Base-by-base conservation (phyloP, 2,113 vertebrate species). In the Boulengeromyrus knoepffleri region DNA sequence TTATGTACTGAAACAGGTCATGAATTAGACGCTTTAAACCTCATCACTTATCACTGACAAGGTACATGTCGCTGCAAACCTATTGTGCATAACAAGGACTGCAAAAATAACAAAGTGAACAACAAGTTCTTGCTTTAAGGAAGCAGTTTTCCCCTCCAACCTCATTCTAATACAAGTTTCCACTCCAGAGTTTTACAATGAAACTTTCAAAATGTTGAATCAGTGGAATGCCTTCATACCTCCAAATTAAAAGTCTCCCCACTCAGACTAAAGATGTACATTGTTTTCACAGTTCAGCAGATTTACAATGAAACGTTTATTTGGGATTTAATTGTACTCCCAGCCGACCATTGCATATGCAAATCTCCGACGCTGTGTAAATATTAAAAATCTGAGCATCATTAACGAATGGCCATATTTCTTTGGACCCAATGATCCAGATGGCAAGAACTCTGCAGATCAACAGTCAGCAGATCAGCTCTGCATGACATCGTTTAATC, bases 261-360 rank as follows among this genome's bases (percentile, higher is more conserved):
- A 91, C 91, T 88, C 89, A 88, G 92, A 93, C 92, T 94, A 93
- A 93, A 95, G 94, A 95, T 94, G 93, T 93, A 93, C 92, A 92
- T 90, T 70, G 89, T 94, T 93, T 91, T 89, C 91, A 92, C 94
- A 91, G 89, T 93, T 95, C 95, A 95, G 95, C 95, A 93, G 95
- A 93, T 95, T 95, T 94, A 92, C 90, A 77, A 90, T 94, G 93
- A 91, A 95, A 84, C 86, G 92, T 92, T 94, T 93, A 94, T 94
- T 93, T 92, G 94, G 93, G 94, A 94, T 94, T 95, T 94, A 90
- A 94, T 93, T 95, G 92, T 94, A 91, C 88, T 80, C 19, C 8
- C n/a, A 53, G 27, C 42, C 39, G 50, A 36, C 31, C 27, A 24
- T 66, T 83, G 47, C 50, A 36, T 50, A 24, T 42, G 87, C 42